Evolutionary conservation across 37 sponge, comb jelly and placozoan genomes (phyloP).

Genomic region (Cliona cf. orientalis): DNA sequence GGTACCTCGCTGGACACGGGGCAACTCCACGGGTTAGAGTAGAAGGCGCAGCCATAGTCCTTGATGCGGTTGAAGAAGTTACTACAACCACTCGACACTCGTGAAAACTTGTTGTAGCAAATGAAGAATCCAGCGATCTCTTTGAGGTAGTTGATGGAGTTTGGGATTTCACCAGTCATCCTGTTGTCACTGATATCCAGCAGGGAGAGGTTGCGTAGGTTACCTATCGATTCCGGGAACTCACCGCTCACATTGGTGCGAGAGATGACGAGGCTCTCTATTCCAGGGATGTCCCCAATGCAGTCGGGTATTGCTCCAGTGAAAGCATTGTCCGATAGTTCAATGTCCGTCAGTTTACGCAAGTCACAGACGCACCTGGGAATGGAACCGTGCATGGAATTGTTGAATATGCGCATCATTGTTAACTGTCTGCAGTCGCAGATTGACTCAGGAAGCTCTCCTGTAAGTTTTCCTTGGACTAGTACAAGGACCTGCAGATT

Average conservation of each 20-base stretch:
- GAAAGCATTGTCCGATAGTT: constrained; percentile 68
- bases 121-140: constrained; percentile 49
- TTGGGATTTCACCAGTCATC: constrained; percentile 66
- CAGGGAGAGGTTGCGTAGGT: constrained; percentile 26
- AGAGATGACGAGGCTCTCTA: constrained; percentile 32
- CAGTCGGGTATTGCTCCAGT: constrained; percentile 71
- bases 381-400: constrained; percentile 47
- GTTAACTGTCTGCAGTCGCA: constrained; percentile 52
- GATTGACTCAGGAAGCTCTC: constrained; percentile 52
- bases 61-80: constrained; percentile 54
- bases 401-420: constrained; percentile 65
- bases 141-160: constrained; percentile 21
- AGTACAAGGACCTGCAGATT: constrained; percentile 45
- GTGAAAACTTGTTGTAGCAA: constrained; percentile 66
- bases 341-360: constrained; percentile 32
- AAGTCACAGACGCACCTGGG: constrained; percentile 68
- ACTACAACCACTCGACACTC: constrained; percentile 50
- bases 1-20: constrained; percentile 67
- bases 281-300: constrained; percentile 30
- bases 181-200: constrained; percentile 70
- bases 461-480: constrained; percentile 60
- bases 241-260: constrained; percentile 58
- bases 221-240: constrained; percentile 61
- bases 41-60: constrained; percentile 68
- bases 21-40: constrained; percentile 86